These are phyloP conservation scores for Drosophila lutescens DNA, from an alignment of 2,888 invertebrate genomes.

Conservation along the genomic window DNA sequence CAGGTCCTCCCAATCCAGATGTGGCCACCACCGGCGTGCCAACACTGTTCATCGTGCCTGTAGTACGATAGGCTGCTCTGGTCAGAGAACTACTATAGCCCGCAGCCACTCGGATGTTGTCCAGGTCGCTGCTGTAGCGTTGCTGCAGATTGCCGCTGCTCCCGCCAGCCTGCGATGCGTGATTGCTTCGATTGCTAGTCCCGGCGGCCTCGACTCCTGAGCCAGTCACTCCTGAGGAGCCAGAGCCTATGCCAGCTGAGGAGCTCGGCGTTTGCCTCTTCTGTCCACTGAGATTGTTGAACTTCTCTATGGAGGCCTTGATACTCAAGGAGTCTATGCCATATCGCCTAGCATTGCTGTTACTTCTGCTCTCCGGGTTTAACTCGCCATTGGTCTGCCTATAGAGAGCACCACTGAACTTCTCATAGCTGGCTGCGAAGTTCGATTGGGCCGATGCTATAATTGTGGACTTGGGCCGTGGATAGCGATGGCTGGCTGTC, in stretches of 20 bases:
- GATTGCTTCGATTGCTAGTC: conserved; percentile 68
- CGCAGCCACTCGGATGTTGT: conserved; percentile 64
- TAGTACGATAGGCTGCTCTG: conserved; percentile 76
- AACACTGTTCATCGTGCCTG: conserved; percentile 28
- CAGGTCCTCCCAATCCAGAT: background rate
- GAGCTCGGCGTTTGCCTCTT: conserved; percentile 62
- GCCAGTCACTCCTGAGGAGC: background rate
- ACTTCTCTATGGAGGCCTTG: conserved; percentile 83
- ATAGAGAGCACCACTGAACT: conserved; percentile 79
- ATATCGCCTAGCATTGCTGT: conserved; percentile 58
- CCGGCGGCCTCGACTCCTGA: background rate
- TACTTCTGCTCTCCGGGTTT: conserved; percentile 60
- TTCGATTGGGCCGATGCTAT: conserved; percentile 65
- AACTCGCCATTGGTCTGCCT: conserved; percentile 80
- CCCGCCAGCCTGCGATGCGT: conserved; percentile 73
- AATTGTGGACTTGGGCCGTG: conserved; percentile 81
- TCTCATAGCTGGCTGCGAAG: conserved; percentile 61
- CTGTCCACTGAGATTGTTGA: conserved; percentile 82
- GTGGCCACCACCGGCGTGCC: conserved; percentile 16
- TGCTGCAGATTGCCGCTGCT: conserved; percentile 83
- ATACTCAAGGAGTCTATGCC: conserved; percentile 82
- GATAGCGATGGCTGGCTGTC: conserved; percentile 47
- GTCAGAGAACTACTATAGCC: conserved; percentile 77
- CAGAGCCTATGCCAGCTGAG: background rate
- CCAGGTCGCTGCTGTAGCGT: conserved; percentile 65